Evolutionary conservation across 2,113 vertebrate genomes (phyloP).

Genomic region (Sceloporus undulatus): DNA sequence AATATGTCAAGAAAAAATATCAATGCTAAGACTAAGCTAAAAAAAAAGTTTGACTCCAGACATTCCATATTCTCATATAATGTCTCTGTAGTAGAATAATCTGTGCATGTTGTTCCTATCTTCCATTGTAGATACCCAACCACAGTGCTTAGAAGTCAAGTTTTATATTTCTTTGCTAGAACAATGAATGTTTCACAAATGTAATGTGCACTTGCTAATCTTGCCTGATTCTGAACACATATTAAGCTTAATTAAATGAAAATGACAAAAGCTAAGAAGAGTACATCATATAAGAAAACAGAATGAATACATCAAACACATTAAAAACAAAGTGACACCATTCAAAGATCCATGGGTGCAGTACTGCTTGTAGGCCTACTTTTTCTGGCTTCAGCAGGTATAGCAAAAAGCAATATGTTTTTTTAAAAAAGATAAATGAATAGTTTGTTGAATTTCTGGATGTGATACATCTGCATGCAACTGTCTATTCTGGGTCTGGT

Average conservation of each 20-base stretch:
- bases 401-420: background rate
- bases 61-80: conserved; percentile 27
- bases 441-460: background rate
- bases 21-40: conserved; percentile 8
- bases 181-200: conserved; percentile 58
- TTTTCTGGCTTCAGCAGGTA: background rate
- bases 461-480: background rate
- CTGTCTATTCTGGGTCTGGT: background rate
- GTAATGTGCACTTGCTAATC: conserved; percentile 49
- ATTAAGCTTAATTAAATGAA: conserved; percentile 33
- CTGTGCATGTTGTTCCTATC: conserved; percentile 17
- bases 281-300: conserved; percentile 54
- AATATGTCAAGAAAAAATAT: conserved; percentile 45
- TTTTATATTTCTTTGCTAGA: conserved; percentile 51
- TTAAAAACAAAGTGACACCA: conserved; percentile 28
- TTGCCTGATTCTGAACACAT: conserved; percentile 49
- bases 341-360: background rate
- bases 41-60: conserved; percentile 36
- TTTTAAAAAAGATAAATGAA: background rate
- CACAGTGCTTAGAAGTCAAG: conserved; percentile 36
- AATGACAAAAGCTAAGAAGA: conserved; percentile 42
- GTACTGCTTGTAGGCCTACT: background rate
- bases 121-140: conserved; percentile 45
- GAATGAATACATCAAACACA: conserved; percentile 53
- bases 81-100: conserved; percentile 43